Base-by-base conservation (phyloP, 1,140 invertebrate genomes). In the Drosophila subpulchrella region DNA sequence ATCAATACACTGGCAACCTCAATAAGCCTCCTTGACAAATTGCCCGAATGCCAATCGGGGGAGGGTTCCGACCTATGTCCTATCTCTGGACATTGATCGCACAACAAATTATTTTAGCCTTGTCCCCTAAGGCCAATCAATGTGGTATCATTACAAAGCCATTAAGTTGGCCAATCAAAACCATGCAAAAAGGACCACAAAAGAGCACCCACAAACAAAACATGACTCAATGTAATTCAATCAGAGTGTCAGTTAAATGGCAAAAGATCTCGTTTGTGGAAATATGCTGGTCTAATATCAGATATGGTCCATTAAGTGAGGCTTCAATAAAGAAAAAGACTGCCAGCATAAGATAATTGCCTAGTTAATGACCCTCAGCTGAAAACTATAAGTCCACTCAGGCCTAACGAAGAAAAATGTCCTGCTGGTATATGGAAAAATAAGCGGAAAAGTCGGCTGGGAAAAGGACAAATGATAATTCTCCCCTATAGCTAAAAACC, bases 11-110 rank as follows among this genome's bases (percentile, higher is more conserved):
- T 58, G 60, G 62, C 63, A 58, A 83, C 51, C 80, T 75, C 56
- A 80, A 63, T 83, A 84, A 76, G 59, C 81, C 81, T 38, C 58
- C 60, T 84, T 84, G 81, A 83, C 75, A 79, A 84, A 83, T 84
- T 76, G 81, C 81, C 57, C 63, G 17, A 57, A 60, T 71, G 17
- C 47, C 72, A 70, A 79, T 86, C 78, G 58, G 12, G 48, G 65
- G 62, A 24, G 66, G 51, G 17, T 6, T 44, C 17, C 47, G 62
- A 74, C 82, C 78, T 62, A 56, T 47, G 74, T 50, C 68, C 75
- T 82, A 86, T 88, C 58, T 27, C 36, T 51, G 63, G 24, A 42
- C 61, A 46, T 60, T 57, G 60, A 74, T 59, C 78, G 59, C 57
- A 61, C 58, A 58, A 56, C 51, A 67, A 75, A 59, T 86, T 75